phyloP scores from a whole-genome alignment of 2,113 vertebrate species.

The Platysternon megacephalum region DNA sequence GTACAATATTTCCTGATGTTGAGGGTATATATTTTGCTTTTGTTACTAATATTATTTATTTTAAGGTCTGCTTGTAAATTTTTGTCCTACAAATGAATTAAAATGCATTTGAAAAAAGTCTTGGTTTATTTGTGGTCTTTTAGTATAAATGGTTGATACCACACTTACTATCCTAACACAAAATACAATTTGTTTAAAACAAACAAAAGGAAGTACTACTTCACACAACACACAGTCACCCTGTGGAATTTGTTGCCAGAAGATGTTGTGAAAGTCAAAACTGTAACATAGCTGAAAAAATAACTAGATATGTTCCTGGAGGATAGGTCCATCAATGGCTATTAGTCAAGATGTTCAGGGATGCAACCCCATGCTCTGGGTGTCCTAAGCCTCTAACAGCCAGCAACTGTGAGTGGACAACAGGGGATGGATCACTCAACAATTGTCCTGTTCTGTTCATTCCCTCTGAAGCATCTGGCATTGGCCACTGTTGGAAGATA shows the following conservation, averaged over 20 bases:
- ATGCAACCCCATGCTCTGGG: neutral
- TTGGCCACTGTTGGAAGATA: neutral
- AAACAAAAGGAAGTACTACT: neutral
- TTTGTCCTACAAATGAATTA: constrained; percentile 10
- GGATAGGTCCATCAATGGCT: neutral
- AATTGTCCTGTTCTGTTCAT: neutral
- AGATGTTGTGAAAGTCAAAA: neutral
- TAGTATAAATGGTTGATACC: neutral
- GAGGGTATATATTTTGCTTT: neutral
- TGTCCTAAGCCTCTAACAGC: neutral
- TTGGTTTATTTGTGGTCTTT: constrained; percentile 5
- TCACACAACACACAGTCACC: neutral
- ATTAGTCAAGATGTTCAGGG: neutral
- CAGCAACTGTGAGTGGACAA: neutral
- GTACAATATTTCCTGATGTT: constrained; percentile 3
- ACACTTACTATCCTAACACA: neutral
- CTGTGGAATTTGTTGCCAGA: neutral
- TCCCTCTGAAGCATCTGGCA: neutral
- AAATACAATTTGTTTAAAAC: neutral
- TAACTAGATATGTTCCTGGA: neutral
- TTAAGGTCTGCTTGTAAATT: neutral
- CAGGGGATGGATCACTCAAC: neutral
- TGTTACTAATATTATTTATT: neutral
- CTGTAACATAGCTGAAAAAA: neutral
- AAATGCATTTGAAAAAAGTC: neutral